A percentile compares a stretch with the other conserved stretches of the same genome.
phyloP scores from a whole-genome alignment of 2,797 vertebrate genomes.

The Paguma larvata region DNA sequence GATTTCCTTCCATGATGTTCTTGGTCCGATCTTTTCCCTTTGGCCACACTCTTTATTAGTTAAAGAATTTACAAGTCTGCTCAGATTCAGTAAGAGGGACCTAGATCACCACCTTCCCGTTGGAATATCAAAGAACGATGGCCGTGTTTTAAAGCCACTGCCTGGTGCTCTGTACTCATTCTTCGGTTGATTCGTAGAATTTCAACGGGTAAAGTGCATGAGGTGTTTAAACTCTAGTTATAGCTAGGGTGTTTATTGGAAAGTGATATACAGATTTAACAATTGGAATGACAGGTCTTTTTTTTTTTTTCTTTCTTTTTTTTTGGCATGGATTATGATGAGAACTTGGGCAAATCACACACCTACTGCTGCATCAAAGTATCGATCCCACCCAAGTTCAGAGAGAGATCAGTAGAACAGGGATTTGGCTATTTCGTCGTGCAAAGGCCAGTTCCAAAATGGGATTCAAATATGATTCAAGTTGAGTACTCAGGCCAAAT shows the following conservation, averaged over 20 bases:
- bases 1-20: not conserved
- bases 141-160: not conserved
- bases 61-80: not conserved
- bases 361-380: not conserved
- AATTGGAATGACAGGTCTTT: not conserved
- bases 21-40: not conserved
- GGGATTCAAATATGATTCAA: not conserved
- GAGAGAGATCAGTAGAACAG: too few species aligned
- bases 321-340: not conserved
- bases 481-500: not conserved
- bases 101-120: not conserved
- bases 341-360: not conserved
- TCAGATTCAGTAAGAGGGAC: not conserved
- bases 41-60: not conserved
- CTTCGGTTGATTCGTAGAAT: not conserved
- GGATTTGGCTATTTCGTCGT: not conserved
- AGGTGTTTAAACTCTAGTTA: not conserved
- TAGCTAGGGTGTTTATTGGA: not conserved
- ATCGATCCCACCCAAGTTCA: not conserved
- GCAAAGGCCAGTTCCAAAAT: not conserved
- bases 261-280: not conserved
- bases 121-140: not conserved
- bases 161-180: not conserved
- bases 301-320: not conserved
- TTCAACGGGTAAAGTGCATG: not conserved